phyloP scores from a whole-genome alignment of 1,140 invertebrate species.

The Drosophila sturtevanti region DNA sequence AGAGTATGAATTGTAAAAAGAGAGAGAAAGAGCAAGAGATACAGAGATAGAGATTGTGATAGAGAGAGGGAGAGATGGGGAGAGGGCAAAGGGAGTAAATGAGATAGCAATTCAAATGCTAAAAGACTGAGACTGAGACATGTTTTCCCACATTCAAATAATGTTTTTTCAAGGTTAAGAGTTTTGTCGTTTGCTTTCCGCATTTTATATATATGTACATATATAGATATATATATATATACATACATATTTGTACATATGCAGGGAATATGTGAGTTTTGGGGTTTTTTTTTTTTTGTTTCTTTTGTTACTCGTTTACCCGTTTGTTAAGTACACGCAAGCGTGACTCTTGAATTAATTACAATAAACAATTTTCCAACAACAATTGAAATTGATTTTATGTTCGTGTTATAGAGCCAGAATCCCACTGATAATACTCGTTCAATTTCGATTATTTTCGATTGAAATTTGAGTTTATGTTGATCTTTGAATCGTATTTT shows the following conservation, averaged over 20 bases:
- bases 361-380: conserved; percentile 14
- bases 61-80: conserved; percentile 16
- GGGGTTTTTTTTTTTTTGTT: background rate
- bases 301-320: no score
- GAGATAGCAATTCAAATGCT: conserved; percentile 2
- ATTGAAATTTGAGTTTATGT: background rate
- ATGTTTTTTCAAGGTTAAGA: conserved; percentile 66
- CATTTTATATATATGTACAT: conserved; percentile 27
- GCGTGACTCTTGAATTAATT: conserved; percentile 63
- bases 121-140: conserved; percentile 41
- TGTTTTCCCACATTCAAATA: conserved; percentile 58
- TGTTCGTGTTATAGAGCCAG: conserved; percentile 13
- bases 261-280: conserved; percentile 16
- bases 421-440: conserved; percentile 47
- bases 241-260: background rate
- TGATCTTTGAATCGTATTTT: background rate
- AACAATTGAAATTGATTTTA: conserved; percentile 51
- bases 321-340: conserved; percentile 30
- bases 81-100: conserved; percentile 23
- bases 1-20: background rate
- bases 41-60: conserved; percentile 16
- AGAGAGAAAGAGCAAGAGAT: background rate
- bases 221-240: background rate
- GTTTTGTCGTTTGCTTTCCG: conserved; percentile 57
- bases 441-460: background rate